Conservation (phyloP, 30 jellyfish, hydroid and myxozoan species). For the Euphysa ruthae region DNA sequence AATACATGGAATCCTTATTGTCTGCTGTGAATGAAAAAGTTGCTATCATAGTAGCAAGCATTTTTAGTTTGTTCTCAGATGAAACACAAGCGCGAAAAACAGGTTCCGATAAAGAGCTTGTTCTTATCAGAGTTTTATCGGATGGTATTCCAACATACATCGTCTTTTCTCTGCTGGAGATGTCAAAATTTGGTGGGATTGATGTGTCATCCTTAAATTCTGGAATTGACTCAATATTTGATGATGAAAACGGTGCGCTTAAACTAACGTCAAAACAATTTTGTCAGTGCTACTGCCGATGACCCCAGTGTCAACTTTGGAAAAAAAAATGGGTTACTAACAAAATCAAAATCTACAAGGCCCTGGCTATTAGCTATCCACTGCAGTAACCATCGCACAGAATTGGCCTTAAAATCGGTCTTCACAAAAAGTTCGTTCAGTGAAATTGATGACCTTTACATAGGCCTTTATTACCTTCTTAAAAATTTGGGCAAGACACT, state of each 20-base stretch:
- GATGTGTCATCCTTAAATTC: slow-evolving; percentile 31
- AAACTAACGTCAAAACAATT: not conserved
- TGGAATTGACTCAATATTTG: slow-evolving; percentile 25
- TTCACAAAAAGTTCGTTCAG: too few relatives aligned
- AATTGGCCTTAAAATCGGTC: too few relatives aligned
- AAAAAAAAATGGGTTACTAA: not conserved
- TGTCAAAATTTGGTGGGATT: slow-evolving; percentile 40
- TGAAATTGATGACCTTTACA: too few relatives aligned
- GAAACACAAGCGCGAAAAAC: not conserved
- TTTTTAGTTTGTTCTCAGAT: not conserved
- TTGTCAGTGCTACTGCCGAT: slow-evolving; percentile 49
- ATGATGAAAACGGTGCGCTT: slow-evolving; percentile 1
- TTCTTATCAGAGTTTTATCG: not conserved
- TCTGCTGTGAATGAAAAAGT: slow-evolving; percentile 26
- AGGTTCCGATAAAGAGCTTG: not conserved
- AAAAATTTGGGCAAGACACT: too few relatives aligned
- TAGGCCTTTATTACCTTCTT: too few relatives aligned
- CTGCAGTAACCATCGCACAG: not conserved
- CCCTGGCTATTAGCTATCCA: not conserved
- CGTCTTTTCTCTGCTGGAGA: slow-evolving; percentile 41
- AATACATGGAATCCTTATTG: not conserved
- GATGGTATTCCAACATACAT: slow-evolving; percentile 44
- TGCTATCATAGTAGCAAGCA: not conserved
- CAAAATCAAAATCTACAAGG: not conserved
- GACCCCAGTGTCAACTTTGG: slow-evolving; percentile 52